Base-by-base conservation (phyloP, 2,797 vertebrate genomes). In the Eupleurogrammus muticus region DNA sequence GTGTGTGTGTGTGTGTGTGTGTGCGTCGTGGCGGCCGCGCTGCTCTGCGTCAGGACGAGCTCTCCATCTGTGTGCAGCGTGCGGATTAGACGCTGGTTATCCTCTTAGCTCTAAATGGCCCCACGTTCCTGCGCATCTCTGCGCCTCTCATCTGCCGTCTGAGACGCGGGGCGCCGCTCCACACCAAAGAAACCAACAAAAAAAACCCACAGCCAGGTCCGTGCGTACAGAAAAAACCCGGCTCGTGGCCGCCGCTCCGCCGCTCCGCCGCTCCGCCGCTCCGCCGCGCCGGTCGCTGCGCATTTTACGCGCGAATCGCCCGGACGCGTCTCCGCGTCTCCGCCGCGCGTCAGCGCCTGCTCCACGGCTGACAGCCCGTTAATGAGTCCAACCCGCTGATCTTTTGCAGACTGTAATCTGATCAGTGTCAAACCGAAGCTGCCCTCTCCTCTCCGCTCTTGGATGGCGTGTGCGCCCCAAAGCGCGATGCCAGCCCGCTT, bases 71-170 rank as follows among this genome's bases (percentile, higher is more conserved):
- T 84, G 89, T 84, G 83, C 88, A 83, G 75, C 76, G 89, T n/a
- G 89, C 82, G 91, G 94, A 94, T 95, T 94, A 95, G 90, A 90
- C 77, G 79, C 82, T 86, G 48, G 64, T 95, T 93, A 95, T 95
- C 94, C 93, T 94, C 94, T 95, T 95, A 95, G 86, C 90, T 82
- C 90, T 84, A 91, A 90, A 91, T 91, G 91, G 86, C 91, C 84
- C 88, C 82, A 66, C 82, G 87, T 77, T 88, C 77, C 78, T 75
- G 73, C 84, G 75, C 87, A 80, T 42, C 76, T 81, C 70, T 44
- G 53, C 52, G 60, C 70, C 32, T 72, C 84, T 86, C 79, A 64
- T 84, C 79, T 70, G 81, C 73, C 50, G 70, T 76, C 64, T 76
- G 67, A 70, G 70, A 79, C 63, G 59, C 48, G 34, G 44, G 73